Evolutionary conservation across 1,140 invertebrate species (phyloP), one percentile per base, ranked within the genome.

Genomic region (Acromyrmex charruanus): DNA sequence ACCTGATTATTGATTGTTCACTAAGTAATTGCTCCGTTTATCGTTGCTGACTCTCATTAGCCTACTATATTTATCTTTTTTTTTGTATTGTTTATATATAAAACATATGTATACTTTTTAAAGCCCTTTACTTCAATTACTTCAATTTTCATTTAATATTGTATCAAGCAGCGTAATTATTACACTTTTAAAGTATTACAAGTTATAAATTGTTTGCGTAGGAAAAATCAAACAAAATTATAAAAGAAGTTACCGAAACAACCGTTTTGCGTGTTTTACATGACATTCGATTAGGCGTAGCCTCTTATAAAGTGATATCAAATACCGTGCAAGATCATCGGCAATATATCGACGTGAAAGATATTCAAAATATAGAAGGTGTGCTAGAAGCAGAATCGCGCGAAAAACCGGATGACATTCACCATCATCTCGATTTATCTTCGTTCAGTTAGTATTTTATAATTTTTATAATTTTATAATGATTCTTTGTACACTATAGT

Each of bases 221-320:
- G 95, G 94, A 94, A 72, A 92, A 88, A 44, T 90, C 93, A 25
- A 94, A 94, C 5, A 96, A 95, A 84, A 94, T 96, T 3, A 94
- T 95, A 0, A 95, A 95, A 72, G 96, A 96, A 93, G 95, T 96
- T 0, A 96, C 95, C 0, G 96, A 96, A 92, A 96, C 96, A 16
- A 96, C 96, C 49, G 96, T 96, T 71, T 88, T 96, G 12, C 94
- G 95, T 61, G 95, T 96, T 0, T 96, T 96, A 1, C 96, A 96
- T 66, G 94, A 95, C 65, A 95, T 95, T 81, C 95, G 93, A 65
- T 93, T 96, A 31, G 96, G 94, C 3, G 94, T 96, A 14, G 92
- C 95, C 16, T 96, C 96, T 16, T 96, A 95, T 87, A 95, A 96
- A 35, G 81, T 96, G 16, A 95, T 95, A 31, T 95, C 96, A 1